phyloP scores from a whole-genome alignment of 2,797 vertebrate genomes.

The Erethizon dorsatum region DNA sequence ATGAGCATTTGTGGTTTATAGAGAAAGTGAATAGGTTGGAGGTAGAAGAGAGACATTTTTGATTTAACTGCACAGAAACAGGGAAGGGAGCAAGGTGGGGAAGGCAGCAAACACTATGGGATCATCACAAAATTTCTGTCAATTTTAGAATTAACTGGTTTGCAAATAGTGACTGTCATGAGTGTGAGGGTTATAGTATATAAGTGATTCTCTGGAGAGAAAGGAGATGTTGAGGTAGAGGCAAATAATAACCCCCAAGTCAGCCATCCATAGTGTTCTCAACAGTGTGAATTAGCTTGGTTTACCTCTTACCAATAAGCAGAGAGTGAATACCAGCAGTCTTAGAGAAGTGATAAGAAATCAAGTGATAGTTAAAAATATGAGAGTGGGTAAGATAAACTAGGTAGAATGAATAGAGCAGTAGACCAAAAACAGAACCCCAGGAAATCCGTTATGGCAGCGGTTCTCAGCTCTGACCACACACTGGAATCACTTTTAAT shows the following conservation, averaged over 20 bases:
- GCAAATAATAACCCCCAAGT: not conserved
- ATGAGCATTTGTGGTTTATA: not conserved
- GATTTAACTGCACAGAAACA: not conserved
- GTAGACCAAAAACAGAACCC: not conserved
- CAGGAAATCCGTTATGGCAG: not conserved
- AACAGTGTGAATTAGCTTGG: not conserved
- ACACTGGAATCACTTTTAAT: not conserved
- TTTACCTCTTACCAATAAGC: constrained; percentile 14
- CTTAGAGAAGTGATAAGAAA: constrained; percentile 35
- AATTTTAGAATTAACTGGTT: not conserved
- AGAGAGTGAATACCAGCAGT: not conserved
- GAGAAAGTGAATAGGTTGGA: not conserved
- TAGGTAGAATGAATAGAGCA: not conserved
- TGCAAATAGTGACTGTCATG: not conserved
- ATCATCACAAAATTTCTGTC: constrained; percentile 35
- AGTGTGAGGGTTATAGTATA: not conserved
- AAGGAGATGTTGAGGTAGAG: not conserved
- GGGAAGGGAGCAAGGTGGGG: not conserved
- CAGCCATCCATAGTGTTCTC: not conserved
- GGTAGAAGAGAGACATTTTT: not conserved
- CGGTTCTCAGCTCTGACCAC: not conserved
- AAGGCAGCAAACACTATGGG: not conserved
- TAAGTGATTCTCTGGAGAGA: constrained; percentile 20
- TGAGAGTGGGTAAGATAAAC: not conserved
- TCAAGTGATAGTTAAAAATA: not conserved